A percentile compares a stretch with the other conserved stretches of the same genome.
phyloP scores from a whole-genome alignment of 2,797 vertebrate genomes.

The Babyrousa celebensis region DNA sequence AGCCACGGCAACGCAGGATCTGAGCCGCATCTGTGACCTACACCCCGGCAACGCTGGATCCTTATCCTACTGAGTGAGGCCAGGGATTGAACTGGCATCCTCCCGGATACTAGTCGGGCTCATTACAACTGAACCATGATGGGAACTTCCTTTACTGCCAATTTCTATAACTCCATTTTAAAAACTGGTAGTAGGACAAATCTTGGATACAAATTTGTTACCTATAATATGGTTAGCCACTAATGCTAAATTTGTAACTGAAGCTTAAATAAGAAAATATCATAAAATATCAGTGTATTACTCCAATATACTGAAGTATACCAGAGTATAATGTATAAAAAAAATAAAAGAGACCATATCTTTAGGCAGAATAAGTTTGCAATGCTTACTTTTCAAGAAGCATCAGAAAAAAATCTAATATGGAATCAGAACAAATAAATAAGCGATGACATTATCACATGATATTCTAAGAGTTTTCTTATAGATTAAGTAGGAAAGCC shows the following conservation, averaged over 20 bases:
- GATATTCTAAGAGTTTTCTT: background rate
- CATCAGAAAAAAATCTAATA: constrained; percentile 9
- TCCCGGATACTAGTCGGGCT: no score
- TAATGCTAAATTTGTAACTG: constrained; percentile 11
- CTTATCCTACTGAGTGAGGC: no score
- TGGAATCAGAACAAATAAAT: background rate
- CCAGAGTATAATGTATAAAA: background rate
- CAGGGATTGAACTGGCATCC: no score
- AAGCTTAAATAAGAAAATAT: constrained; percentile 37
- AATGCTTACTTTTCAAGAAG: background rate
- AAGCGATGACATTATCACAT: background rate
- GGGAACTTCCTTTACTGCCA: background rate
- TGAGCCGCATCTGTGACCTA: no score
- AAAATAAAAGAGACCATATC: background rate
- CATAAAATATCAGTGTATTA: background rate
- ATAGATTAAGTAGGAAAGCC: background rate
- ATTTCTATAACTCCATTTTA: background rate
- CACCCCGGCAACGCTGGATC: no score
- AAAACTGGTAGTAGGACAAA: background rate
- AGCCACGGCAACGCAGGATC: no score
- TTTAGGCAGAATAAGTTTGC: background rate
- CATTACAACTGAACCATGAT: no score
- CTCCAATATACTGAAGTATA: background rate
- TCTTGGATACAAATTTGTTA: background rate
- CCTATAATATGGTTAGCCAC: background rate